Evolutionary conservation across 2,888 invertebrate species (phyloP).

Genomic region (Drosophila kuntzei): DNA sequence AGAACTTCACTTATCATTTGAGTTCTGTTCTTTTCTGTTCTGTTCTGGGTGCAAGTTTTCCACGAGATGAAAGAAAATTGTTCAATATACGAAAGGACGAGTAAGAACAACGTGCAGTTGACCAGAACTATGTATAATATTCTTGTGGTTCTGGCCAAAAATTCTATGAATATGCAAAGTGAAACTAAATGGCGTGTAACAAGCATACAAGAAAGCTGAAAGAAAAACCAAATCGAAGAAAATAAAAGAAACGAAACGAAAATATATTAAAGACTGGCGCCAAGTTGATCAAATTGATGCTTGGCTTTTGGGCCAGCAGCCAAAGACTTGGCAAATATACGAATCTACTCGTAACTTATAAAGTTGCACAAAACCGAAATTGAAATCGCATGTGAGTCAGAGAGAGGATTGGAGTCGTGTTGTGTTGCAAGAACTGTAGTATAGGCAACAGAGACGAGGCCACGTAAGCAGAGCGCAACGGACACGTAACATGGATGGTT

Average conservation of each 20-base stretch:
- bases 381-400: conserved; percentile 57
- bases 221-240: conserved; percentile 25
- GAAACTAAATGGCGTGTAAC: conserved; percentile 78
- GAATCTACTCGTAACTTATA: conserved; percentile 54
- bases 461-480: conserved; percentile 69
- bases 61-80: conserved; percentile 25
- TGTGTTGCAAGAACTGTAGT: conserved; percentile 12
- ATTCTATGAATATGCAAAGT: conserved; percentile 68
- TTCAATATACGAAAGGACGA: conserved; percentile 18
- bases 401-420: conserved; percentile 1
- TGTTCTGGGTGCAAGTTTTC: conserved; percentile 3
- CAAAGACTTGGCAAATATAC: conserved; percentile 50
- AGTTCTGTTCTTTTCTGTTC: conserved; percentile 6
- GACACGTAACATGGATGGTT: conserved; percentile 62
- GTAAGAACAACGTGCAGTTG: conserved; percentile 31
- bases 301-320: conserved; percentile 67
- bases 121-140: conserved; percentile 46
- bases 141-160: conserved; percentile 42
- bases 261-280: conserved; percentile 75
- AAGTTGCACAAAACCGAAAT: conserved; percentile 58
- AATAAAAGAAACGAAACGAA: conserved; percentile 53
- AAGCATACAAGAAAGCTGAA: conserved; percentile 36
- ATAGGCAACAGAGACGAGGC: conserved; percentile 4
- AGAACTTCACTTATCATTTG: conserved; percentile 56
- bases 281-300: conserved; percentile 79